phyloP scores from a whole-genome alignment of 2,888 invertebrate genomes.

The Conus canariensis region DNA sequence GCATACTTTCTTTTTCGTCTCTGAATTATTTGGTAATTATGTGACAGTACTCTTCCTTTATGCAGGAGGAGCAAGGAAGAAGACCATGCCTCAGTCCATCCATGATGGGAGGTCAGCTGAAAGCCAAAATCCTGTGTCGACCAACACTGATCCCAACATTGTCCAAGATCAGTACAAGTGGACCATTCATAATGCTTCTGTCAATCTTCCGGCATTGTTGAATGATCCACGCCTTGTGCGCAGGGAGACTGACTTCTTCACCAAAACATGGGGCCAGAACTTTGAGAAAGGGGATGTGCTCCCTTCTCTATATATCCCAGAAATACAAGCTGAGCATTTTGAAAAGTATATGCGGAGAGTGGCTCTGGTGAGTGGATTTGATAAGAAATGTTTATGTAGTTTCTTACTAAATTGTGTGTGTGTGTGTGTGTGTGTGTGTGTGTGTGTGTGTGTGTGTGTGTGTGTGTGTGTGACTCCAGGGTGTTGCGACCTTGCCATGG shows the following conservation, averaged over 20 bases:
- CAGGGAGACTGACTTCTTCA: conserved; percentile 92
- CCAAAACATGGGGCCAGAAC: conserved; percentile 97
- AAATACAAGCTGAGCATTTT: conserved; percentile 91
- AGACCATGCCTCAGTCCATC: conserved; percentile 32
- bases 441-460: not conserved
- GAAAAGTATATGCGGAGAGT: conserved; percentile 90
- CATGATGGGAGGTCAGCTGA: conserved; percentile 1
- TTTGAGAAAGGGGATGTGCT: conserved; percentile 91
- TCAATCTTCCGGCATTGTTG: conserved; percentile 96
- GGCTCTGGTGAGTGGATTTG: conserved; percentile 71
- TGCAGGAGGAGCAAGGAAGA: conserved; percentile 50
- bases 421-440: not conserved
- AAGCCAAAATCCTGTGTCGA: not conserved
- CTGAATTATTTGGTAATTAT: too few species aligned
- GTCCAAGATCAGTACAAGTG: conserved; percentile 81
- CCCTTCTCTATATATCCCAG: conserved; percentile 89
- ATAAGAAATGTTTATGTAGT: not conserved
- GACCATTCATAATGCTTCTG: conserved; percentile 94
- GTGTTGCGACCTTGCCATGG: too few species aligned
- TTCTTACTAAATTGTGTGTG: not conserved
- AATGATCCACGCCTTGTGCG: conserved; percentile 91
- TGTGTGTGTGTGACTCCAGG: not conserved
- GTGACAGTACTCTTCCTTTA: not conserved
- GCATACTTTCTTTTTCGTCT: too few species aligned
- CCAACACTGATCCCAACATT: conserved; percentile 68